phyloP scores from a whole-genome alignment of 2,797 vertebrate genomes.

The Siniperca obscura region DNA sequence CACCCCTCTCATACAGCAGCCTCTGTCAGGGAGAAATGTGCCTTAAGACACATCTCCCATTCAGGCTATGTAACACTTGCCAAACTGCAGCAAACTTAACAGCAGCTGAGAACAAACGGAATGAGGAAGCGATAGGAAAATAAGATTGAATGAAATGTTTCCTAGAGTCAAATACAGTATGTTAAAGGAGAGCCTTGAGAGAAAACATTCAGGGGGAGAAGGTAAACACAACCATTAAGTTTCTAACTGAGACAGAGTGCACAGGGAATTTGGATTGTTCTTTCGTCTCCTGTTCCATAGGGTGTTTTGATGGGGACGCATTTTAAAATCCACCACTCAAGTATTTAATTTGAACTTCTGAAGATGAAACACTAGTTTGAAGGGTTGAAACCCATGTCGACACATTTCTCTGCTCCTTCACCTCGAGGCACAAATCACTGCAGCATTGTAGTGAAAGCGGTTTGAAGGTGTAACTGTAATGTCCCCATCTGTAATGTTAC shows the following conservation, averaged over 20 bases:
- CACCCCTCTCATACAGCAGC: constrained; percentile 89
- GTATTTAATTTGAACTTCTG: constrained; percentile 58
- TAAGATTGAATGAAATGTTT: constrained; percentile 91
- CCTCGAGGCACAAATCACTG: background rate
- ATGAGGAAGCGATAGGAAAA: constrained; percentile 90
- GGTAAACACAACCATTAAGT: constrained; percentile 83
- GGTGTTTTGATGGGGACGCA: constrained; percentile 69
- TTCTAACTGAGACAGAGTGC: constrained; percentile 75
- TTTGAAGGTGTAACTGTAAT: constrained; percentile 24
- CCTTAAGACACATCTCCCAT: constrained; percentile 95
- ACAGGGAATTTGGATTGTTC: constrained; percentile 67
- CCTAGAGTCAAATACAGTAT: constrained; percentile 89
- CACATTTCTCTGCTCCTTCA: background rate
- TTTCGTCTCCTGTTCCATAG: constrained; percentile 63
- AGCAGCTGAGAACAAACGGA: constrained; percentile 94
- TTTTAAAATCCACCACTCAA: constrained; percentile 59
- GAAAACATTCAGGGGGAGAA: constrained; percentile 79
- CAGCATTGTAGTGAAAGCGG: background rate
- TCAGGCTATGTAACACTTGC: constrained; percentile 89
- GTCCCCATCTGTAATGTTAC: constrained; percentile 61
- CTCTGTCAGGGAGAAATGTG: constrained; percentile 94
- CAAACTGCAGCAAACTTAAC: constrained; percentile 94
- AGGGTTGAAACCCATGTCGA: constrained; percentile 2
- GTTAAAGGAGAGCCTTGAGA: constrained; percentile 88
- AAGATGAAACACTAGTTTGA: constrained; percentile 43